Percentiles rank a stretch among this genome's conserved stretches.
phyloP scores from a whole-genome alignment of 2,797 vertebrate species.

The Chromobotia macracanthus region DNA sequence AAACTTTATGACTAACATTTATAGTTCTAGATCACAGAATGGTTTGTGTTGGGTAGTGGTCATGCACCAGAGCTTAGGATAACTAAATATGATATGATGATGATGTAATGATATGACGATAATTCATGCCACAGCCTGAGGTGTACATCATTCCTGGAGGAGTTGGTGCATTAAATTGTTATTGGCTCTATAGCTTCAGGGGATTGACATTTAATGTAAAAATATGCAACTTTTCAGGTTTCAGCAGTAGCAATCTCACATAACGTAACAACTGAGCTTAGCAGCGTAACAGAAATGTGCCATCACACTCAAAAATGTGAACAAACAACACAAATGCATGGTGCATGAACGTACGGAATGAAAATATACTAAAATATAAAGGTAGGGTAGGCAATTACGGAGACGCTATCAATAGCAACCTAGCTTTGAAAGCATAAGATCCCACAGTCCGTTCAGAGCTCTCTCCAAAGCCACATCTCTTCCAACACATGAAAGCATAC shows the following conservation, averaged over 20 bases:
- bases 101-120: too few species aligned
- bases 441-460: too few species aligned
- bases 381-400: too few species aligned
- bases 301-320: not conserved
- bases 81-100: not conserved
- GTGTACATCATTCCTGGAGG: not conserved
- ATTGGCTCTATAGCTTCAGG: slow-evolving; percentile 13
- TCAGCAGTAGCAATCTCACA: not conserved
- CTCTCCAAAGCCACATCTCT: too few species aligned
- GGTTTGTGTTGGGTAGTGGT: slow-evolving; percentile 4
- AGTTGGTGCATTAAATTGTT: slow-evolving; percentile 10
- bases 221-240: slow-evolving; percentile 42
- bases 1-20: not conserved
- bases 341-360: not conserved
- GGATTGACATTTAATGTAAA: slow-evolving; percentile 21
- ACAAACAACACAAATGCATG: not conserved
- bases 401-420: too few species aligned
- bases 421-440: too few species aligned
- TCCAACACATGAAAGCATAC: too few species aligned
- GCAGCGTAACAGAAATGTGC: not conserved
- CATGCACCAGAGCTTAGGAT: not conserved
- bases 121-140: not conserved
- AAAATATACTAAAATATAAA: too few species aligned
- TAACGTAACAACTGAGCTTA: not conserved
- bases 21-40: not conserved